phyloP scores from a whole-genome alignment of 2,797 vertebrate species.

The Iguana delicatissima region DNA sequence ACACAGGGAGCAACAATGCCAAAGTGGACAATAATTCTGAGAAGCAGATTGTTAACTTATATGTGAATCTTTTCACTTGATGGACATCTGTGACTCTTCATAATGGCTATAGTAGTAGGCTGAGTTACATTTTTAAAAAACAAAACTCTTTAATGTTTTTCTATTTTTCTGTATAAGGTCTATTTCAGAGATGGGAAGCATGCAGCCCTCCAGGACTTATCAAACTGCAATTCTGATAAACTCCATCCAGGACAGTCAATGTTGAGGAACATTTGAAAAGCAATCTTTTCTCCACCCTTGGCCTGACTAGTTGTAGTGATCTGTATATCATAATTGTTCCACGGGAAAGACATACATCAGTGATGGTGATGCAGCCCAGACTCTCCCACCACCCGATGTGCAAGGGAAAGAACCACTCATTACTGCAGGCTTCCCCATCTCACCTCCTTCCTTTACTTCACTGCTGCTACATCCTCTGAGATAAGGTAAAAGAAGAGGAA shows the following conservation, averaged over 20 bases:
- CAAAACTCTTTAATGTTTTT: background rate
- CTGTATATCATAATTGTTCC: background rate
- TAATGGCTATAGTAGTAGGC: background rate
- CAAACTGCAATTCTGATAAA: background rate
- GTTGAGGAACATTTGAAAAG: background rate
- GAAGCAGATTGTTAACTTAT: background rate
- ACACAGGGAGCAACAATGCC: background rate
- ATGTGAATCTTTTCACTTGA: background rate
- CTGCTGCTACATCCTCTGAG: too few relatives aligned
- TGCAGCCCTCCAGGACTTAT: background rate
- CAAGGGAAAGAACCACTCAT: too few relatives aligned
- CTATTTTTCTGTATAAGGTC: background rate
- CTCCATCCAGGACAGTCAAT: background rate
- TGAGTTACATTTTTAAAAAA: background rate
- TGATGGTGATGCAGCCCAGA: background rate
- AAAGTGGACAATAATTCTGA: constrained; percentile 36
- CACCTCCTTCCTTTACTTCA: too few relatives aligned
- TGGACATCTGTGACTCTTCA: background rate
- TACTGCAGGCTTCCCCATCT: too few relatives aligned
- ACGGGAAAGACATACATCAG: background rate
- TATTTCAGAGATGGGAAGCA: background rate
- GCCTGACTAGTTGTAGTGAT: background rate
- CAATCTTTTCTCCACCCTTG: background rate
- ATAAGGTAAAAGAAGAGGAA: too few relatives aligned
- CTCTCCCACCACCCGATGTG: background rate